Conservation (phyloP, 2,113 vertebrate species). For the Lepus americanus region DNA sequence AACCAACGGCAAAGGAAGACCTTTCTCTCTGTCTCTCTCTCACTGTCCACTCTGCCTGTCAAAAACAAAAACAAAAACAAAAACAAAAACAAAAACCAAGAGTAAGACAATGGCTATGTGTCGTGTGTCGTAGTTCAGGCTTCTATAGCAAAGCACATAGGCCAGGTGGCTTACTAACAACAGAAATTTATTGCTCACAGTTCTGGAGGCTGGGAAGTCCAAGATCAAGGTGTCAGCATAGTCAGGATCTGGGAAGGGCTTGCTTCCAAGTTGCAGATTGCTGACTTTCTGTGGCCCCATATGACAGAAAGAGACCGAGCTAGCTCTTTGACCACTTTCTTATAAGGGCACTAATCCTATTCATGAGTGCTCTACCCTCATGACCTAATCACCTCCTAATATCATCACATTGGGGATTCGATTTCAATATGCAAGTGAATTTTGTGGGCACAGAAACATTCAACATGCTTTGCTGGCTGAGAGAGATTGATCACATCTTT, state of each 20-base stretch:
- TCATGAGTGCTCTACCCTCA: not conserved
- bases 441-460: not conserved
- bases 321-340: not conserved
- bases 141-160: not conserved
- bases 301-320: not conserved
- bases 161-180: not conserved
- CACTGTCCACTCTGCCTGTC: too few species aligned
- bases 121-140: not conserved
- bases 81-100: not conserved
- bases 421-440: not conserved
- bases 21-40: too few species aligned
- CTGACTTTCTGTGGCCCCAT: not conserved
- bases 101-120: not conserved
- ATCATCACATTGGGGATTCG: not conserved
- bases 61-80: too few species aligned
- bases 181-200: not conserved
- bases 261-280: not conserved
- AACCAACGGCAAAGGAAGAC: too few species aligned
- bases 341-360: not conserved
- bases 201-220: not conserved
- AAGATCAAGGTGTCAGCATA: not conserved
- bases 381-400: not conserved
- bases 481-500: slow-evolving; percentile 17
- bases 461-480: not conserved
- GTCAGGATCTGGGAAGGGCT: not conserved